A percentile compares a stretch with the other conserved stretches of the same genome.
These are phyloP conservation scores for Aradus depressus DNA, from an alignment of 2,888 invertebrate genomes.

Conservation along the genomic window DNA sequence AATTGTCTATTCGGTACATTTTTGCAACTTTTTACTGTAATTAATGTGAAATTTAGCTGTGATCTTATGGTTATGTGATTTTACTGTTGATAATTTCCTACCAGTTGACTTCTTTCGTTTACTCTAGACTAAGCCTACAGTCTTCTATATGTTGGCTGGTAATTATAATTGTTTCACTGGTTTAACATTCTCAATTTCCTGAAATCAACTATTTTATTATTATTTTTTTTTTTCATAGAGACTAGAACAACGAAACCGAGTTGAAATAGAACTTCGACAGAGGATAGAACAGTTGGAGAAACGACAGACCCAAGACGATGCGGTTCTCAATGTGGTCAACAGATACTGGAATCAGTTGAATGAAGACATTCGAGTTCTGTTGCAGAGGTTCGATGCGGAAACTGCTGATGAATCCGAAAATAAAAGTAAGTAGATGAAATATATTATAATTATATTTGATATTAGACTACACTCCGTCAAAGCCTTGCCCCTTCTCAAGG, in stretches of 20 bases:
- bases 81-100: too few relatives aligned
- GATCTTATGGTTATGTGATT: too few relatives aligned
- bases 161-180: too few relatives aligned
- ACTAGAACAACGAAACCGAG: conserved; percentile 81
- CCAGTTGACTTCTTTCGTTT: too few relatives aligned
- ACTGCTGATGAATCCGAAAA: conserved; percentile 93
- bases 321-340: conserved; percentile 93
- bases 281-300: conserved; percentile 89
- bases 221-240: conserved; percentile 47
- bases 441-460: too few relatives aligned
- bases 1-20: too few relatives aligned
- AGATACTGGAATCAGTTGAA: conserved; percentile 89
- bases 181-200: neutral
- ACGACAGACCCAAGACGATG: conserved; percentile 92
- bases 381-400: conserved; percentile 95
- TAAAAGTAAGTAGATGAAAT: conserved; percentile 54
- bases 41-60: too few relatives aligned
- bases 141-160: too few relatives aligned
- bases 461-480: too few relatives aligned
- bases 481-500: too few relatives aligned
- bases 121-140: too few relatives aligned
- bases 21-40: too few relatives aligned
- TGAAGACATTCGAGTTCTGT: conserved; percentile 86
- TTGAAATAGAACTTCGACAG: conserved; percentile 76
- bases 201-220: neutral